phyloP scores from a whole-genome alignment of 1,140 invertebrate species.

The Hormaphis cornu region DNA sequence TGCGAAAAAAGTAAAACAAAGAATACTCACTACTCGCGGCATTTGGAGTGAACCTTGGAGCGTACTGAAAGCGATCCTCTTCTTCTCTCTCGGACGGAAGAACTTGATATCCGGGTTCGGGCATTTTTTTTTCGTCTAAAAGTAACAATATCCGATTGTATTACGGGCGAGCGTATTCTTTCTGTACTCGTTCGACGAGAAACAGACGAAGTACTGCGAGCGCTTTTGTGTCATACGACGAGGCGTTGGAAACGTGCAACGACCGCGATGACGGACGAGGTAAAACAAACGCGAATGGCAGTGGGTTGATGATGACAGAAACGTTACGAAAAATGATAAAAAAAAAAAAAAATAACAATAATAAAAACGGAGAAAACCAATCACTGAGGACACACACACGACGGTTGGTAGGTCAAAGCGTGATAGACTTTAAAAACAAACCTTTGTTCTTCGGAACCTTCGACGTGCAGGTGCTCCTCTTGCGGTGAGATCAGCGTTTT shows the following conservation, averaged over 20 bases:
- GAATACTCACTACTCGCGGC: constrained; percentile 4
- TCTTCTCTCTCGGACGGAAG: constrained; percentile 17
- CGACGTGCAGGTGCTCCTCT: not conserved
- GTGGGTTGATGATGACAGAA: no score
- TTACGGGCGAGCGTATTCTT: no score
- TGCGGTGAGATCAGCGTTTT: constrained; percentile 1
- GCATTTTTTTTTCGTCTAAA: constrained; percentile 12
- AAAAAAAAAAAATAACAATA: not conserved
- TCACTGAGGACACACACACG: constrained; percentile 4
- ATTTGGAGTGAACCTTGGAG: constrained; percentile 23
- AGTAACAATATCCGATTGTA: not conserved
- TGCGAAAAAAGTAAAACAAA: not conserved
- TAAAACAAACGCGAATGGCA: no score
- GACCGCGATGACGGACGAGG: no score
- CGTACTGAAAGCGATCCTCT: constrained; percentile 18
- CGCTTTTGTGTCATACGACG: no score
- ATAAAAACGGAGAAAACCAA: constrained; percentile 8
- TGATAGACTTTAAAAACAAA: not conserved
- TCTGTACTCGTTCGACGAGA: no score
- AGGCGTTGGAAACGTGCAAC: no score
- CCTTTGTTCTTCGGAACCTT: constrained; percentile 16
- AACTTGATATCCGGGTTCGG: constrained; percentile 24
- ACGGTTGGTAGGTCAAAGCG: constrained; percentile 20
- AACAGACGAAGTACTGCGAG: no score
- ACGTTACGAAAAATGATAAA: not conserved